Base-by-base conservation (phyloP, 2,888 invertebrate species). In the Agrenia bidenticulata region DNA sequence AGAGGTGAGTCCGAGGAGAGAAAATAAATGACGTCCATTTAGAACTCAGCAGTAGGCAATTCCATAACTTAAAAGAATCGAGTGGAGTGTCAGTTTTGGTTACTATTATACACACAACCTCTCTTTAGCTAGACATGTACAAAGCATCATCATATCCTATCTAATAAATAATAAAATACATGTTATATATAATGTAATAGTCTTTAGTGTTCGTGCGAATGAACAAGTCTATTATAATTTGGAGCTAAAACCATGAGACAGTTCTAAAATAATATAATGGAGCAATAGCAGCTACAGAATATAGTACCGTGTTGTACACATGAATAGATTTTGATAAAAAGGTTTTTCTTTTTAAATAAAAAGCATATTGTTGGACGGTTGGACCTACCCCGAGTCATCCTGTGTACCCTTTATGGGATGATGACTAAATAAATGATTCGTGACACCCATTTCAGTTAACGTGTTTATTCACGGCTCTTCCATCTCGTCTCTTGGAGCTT, bases 391-490 rank as follows among this genome's bases (percentile, higher is more conserved):
- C 19, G 51, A 51, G 11, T 49, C 49, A n/a, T 53, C 5, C 9
- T 23, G 9, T 41, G 55, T 59, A 54, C 60, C 64, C 60, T 64
- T 64, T 64, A 64, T 64, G 64, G 63, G 58, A 63, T 63, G 67
- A 67, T 63, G 64, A 68, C 61, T 65, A 64, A 65, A 66, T 69
- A 69, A 66, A 71, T 69, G 71, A 69, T 66, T 69, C 68, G 68
- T 71, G 71, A 71, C 71, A 71, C 68, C 61, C 61, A 67, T 65
- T 70, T 66, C 61, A 70, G 67, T 66, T 67, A 69, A 72, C 69
- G 72, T 72, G 72, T 72, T 71, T 72, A 72, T 72, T 72, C 68
- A 67, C 66, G 67, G 71, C 60, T 68, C 32, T 55, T 63, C 17
- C 58, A 45, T 53, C 32, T 58, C 64, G 54, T 61, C 61, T 62